Base-by-base conservation (phyloP, 2,113 vertebrate species). In the Lipophrys pholis region DNA sequence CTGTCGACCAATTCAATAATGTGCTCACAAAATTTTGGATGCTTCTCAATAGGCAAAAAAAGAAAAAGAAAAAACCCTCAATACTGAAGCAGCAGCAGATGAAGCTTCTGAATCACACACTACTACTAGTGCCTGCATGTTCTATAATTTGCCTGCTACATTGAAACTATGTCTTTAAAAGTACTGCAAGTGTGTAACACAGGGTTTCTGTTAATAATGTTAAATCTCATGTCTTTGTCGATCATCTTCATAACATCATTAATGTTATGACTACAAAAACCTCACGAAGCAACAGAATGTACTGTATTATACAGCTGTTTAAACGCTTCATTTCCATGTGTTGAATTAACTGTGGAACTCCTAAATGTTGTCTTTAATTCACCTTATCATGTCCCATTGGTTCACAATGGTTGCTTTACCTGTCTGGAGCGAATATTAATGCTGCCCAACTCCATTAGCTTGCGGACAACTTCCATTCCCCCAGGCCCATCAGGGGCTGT, bases 391-490 rank as follows among this genome's bases (percentile, higher is more conserved):
- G n/a, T 51, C 16, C 10, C 21, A 40, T 51, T 62, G 15, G 12
- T 40, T 71, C 1, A 0, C 48, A 38, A 12, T 35, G 41, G 6
- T 15, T 15, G 49, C 41, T 11, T 66, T 92, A 99, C 98, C 96
- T 98, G 96, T 58, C 91, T 92, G 0, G 96, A 96, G 57, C 81
- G 87, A 68, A 94, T 85, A 73, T 99, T 97, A 81, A 98, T 92
- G 17, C 97, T 90, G 16, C 96, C 95, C 51, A 93, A 86, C 82
- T 85, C 91, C 90, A 99, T 94, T 69, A 99, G 95, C 81, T 93
- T 94, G 86, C 94, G 93, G 65, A 97, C 94, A 39, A 97, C 96
- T 11, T 95, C 95, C 95, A 97, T 95, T 78, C 97, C 97, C 66
- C 93, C 94, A 0, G 89, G 89, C 0, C 93, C 94, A 49, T 97